These are phyloP conservation scores for Trachymyrmex septentrionalis DNA, from an alignment of 1,140 invertebrate species.

Conservation along the genomic window DNA sequence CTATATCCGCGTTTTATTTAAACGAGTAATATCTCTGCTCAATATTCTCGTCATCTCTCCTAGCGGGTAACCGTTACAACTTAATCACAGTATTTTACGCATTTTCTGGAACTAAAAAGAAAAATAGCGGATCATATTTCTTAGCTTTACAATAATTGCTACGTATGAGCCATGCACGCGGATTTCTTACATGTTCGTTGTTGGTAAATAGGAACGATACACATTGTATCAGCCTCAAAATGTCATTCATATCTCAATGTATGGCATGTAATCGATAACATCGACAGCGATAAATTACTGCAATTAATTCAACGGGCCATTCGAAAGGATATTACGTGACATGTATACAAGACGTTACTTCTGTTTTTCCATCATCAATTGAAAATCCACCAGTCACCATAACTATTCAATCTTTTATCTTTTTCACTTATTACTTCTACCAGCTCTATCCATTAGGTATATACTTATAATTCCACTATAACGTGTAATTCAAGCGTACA, in stretches of 20 bases:
- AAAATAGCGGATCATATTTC: background rate
- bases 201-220: background rate
- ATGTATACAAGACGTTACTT: background rate
- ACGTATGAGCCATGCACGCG: background rate
- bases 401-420: background rate
- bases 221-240: constrained; percentile 26
- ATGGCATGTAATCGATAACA: constrained; percentile 38
- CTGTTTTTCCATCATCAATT: constrained; percentile 15
- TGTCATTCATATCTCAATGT: constrained; percentile 4
- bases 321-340: constrained; percentile 16
- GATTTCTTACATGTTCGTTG: background rate
- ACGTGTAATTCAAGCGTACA: constrained; percentile 2
- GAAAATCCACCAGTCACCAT: background rate
- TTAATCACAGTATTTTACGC: constrained; percentile 4
- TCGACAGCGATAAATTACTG: constrained; percentile 50
- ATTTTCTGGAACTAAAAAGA: constrained; percentile 11
- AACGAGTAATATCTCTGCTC: background rate
- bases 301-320: constrained; percentile 55
- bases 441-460: background rate
- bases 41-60: background rate
- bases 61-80: background rate
- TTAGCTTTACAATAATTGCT: constrained; percentile 2
- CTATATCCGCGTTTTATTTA: constrained; percentile 16
- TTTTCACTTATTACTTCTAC: background rate
- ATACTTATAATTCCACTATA: constrained; percentile 18